Percentiles rank a stretch among this genome's conserved stretches.
These are phyloP conservation scores for Oryzias javanicus DNA, from an alignment of 2,113 vertebrate genomes.

Conservation along the genomic window DNA sequence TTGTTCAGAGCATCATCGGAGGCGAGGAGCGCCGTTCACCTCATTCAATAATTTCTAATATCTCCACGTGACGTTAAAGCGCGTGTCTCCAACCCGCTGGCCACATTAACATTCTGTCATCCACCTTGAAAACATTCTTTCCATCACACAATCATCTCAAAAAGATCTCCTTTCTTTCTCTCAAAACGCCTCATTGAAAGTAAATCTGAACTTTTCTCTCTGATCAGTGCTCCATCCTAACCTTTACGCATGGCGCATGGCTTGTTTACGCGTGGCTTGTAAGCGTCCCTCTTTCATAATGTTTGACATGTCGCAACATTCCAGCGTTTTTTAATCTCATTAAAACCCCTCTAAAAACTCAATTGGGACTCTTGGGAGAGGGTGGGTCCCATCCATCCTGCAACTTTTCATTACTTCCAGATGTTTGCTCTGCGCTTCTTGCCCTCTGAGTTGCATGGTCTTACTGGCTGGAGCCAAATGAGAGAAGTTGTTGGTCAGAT, in stretches of 20 bases:
- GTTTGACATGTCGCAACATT: conserved; percentile 10
- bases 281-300: conserved; percentile 12
- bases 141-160: too few species aligned
- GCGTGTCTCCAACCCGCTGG: neutral
- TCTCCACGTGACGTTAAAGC: accelerated
- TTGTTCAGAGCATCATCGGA: conserved; percentile 52
- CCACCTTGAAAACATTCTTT: too few species aligned
- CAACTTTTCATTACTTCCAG: conserved; percentile 78
- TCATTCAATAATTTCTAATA: neutral
- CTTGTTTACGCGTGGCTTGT: conserved; percentile 2
- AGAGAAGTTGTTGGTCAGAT: too few species aligned
- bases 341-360: conserved; percentile 18
- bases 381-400: conserved; percentile 71
- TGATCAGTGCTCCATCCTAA: too few species aligned
- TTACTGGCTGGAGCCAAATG: neutral
- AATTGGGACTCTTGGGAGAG: conserved; percentile 71
- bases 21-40: conserved; percentile 24
- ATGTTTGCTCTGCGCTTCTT: conserved; percentile 62
- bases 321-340: conserved; percentile 28
- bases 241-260: too few species aligned
- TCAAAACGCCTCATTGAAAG: too few species aligned
- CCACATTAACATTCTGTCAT: too few species aligned
- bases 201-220: too few species aligned
- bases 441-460: conserved; percentile 36
- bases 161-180: too few species aligned